Conservation (phyloP, 2,113 vertebrate genomes). For the Lepus europaeus region DNA sequence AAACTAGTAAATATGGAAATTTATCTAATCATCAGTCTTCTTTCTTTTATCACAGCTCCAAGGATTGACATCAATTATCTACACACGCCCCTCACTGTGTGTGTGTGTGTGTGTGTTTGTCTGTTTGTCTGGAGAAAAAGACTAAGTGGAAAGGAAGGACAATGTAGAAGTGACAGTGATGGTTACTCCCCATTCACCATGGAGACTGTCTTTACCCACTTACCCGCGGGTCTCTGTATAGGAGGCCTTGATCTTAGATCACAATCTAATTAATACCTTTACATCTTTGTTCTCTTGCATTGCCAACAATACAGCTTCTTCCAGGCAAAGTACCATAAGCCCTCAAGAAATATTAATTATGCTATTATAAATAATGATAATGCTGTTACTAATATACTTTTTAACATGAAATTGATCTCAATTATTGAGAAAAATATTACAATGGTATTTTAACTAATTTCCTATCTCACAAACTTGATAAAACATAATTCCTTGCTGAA, state of each 20-base stretch:
- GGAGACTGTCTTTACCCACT: neutral
- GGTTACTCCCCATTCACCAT: neutral
- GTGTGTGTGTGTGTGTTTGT: neutral
- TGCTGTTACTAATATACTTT: neutral
- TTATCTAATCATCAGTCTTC: neutral
- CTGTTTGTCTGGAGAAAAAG: neutral
- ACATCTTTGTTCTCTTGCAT: neutral
- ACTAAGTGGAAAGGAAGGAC: neutral
- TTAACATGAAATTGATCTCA: slow-evolving; percentile 7
- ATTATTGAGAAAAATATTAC: slow-evolving; percentile 39
- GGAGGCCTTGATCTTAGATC: neutral
- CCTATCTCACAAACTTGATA: neutral
- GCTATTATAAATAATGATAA: slow-evolving; percentile 2
- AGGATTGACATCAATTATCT: neutral
- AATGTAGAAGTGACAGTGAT: neutral
- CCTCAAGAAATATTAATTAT: neutral
- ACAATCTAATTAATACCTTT: neutral
- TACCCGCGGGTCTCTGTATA: neutral
- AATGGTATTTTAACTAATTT: slow-evolving; percentile 25
- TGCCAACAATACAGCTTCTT: neutral
- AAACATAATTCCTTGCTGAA: neutral
- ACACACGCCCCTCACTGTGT: neutral
- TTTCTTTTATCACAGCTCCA: slow-evolving; percentile 24
- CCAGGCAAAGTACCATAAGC: neutral
- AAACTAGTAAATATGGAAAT: slow-evolving; percentile 49